These are phyloP conservation scores for Potamarius usumacintae DNA, from an alignment of 2,113 vertebrate genomes.

Conservation along the genomic window DNA sequence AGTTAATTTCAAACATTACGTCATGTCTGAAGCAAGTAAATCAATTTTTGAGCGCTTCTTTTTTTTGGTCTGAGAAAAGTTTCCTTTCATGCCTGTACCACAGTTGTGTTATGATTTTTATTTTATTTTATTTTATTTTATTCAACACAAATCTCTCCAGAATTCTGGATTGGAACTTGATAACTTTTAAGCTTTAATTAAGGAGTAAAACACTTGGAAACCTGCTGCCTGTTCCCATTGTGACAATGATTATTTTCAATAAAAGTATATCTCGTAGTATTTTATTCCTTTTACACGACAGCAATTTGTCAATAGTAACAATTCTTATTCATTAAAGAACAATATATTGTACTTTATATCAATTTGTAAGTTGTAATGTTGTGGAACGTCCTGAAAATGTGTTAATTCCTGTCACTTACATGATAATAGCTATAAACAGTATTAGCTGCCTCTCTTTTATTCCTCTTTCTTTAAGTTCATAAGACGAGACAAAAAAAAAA, in stretches of 20 bases:
- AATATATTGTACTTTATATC: not conserved
- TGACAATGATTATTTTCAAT: too few species aligned
- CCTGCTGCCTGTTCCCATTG: too few species aligned
- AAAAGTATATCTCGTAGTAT: not conserved
- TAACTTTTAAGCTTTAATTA: too few species aligned
- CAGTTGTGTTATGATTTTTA: not conserved
- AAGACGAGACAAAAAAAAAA: too few species aligned
- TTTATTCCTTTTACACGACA: not conserved
- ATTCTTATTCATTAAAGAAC: not conserved
- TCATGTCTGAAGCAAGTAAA: not conserved
- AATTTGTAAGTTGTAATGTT: not conserved
- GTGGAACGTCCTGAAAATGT: not conserved
- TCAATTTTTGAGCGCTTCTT: too few species aligned
- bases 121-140: not conserved
- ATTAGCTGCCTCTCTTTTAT: not conserved
- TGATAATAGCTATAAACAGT: too few species aligned
- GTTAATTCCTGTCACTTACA: not conserved
- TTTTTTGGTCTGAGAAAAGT: too few species aligned
- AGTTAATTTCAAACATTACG: not conserved
- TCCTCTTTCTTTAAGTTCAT: not conserved
- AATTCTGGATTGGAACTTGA: not conserved
- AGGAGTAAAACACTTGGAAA: too few species aligned
- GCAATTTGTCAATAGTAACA: too few species aligned
- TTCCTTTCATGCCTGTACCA: not conserved
- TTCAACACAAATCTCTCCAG: not conserved